Base-by-base conservation (phyloP, 2,113 vertebrate species). In the Strix uralensis region DNA sequence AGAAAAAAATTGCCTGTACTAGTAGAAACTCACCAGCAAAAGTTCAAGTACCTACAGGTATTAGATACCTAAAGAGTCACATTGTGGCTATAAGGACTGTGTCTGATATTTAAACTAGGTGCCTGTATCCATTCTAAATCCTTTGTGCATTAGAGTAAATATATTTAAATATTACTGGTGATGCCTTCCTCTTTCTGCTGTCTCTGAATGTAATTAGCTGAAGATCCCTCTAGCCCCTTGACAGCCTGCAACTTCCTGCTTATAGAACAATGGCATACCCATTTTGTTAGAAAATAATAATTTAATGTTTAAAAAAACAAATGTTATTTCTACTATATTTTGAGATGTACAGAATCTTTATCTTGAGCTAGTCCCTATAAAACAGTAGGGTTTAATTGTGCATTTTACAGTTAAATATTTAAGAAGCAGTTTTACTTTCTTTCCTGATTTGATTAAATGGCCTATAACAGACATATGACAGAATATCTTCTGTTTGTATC, bases 211-310 rank as follows among this genome's bases (percentile, higher is more conserved):
- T 7, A 47, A 9, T 32, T 16, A 61, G 26, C 18, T 57, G 15
- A 83, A 72, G 29, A 65, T 29, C 8, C 3, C 16, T 25, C 26
- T n/a, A 47, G 17, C 17, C 15, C 12, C 15, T 23, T 65, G 27
- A 54, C 14, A 79, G 4, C 10, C 14, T 32, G 11, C 10, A 16
- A 8, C 8, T 4, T 54, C 11, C 27, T 12, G 2, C 9, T 81
- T 82, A 16, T 1, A 36, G 36, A 81, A n/a, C 27, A 57, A 36
- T 2, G 7, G 1, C 18, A 20, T 11, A 62, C 1, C 7, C 2
- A 8, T 34, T 52, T 42, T 55, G 22, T n/a, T 71, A 40, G 61
- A 81, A 90, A 81, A 79, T 15, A 1, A 8, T 44, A 44, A 32
- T 15, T 12, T 27, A 34, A 40, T 3, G 0, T 61, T 70, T 57